These are phyloP conservation scores for Catharus bicknelli DNA, from an alignment of 2,113 vertebrate genomes.

Conservation along the genomic window DNA sequence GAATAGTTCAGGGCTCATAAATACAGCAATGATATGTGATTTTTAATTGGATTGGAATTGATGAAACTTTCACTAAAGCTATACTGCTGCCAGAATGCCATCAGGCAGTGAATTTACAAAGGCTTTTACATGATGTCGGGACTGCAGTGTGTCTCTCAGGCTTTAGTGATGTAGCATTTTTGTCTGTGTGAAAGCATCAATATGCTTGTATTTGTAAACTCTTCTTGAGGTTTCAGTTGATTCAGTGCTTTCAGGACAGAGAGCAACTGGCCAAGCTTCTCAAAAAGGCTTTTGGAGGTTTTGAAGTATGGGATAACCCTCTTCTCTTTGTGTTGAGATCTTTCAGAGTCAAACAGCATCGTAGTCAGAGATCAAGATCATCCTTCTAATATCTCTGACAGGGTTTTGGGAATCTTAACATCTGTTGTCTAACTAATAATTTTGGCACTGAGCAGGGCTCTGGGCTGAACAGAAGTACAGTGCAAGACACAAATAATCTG, in stretches of 20 bases:
- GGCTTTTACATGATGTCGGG: neutral
- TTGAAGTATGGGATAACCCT: too few species aligned
- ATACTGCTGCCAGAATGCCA: accelerated
- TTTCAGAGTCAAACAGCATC: neutral
- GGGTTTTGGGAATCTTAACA: neutral
- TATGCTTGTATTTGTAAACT: neutral
- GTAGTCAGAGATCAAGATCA: neutral
- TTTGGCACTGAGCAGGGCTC: neutral
- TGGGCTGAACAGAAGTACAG: neutral
- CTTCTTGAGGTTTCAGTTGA: neutral
- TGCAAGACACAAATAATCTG: neutral
- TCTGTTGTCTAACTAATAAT: neutral
- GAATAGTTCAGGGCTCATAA: neutral
- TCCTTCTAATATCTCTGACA: neutral
- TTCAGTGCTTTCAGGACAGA: neutral
- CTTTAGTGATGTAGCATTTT: neutral
- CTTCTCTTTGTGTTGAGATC: neutral
- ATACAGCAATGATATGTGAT: accelerated
- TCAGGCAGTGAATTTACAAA: neutral
- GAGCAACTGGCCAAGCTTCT: neutral
- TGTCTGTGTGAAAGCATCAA: neutral
- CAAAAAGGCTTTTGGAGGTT: neutral
- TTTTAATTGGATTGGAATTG: neutral
- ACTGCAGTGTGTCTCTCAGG: neutral
- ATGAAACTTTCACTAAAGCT: neutral